phyloP scores from a whole-genome alignment of 2,888 invertebrate species.

The Arctia plantaginis region DNA sequence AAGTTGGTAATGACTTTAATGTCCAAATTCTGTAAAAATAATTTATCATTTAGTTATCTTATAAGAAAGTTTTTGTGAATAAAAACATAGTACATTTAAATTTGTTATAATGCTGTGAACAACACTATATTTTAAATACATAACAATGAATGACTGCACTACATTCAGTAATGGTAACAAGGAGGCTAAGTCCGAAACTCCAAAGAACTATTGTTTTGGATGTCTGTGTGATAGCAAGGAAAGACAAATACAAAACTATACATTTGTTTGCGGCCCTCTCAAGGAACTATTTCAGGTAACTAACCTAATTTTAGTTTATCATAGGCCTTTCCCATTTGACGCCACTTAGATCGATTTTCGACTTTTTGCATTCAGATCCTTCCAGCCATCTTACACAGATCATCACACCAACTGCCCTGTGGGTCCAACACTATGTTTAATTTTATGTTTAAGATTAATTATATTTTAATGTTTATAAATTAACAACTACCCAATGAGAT shows the following conservation, averaged over 20 bases:
- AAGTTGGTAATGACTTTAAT: background rate
- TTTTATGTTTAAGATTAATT: too few relatives aligned
- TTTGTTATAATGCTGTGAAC: background rate
- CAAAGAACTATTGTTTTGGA: slow-evolving; percentile 59
- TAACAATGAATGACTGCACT: slow-evolving; percentile 28
- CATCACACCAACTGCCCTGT: too few relatives aligned
- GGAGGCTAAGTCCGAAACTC: slow-evolving; percentile 20
- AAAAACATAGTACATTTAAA: background rate
- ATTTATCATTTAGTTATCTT: background rate
- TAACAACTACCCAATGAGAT: too few relatives aligned
- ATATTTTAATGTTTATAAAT: too few relatives aligned
- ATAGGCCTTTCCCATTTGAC: too few relatives aligned
- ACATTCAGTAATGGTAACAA: background rate
- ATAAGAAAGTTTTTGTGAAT: background rate
- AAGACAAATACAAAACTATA: slow-evolving; percentile 51
- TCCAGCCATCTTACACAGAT: too few relatives aligned
- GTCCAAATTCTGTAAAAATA: background rate
- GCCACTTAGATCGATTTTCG: too few relatives aligned
- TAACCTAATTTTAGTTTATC: background rate
- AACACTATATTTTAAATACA: background rate
- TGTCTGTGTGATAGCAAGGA: slow-evolving; percentile 63
- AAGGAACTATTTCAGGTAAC: slow-evolving; percentile 69
- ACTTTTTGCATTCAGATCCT: too few relatives aligned
- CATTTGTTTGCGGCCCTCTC: slow-evolving; percentile 59
- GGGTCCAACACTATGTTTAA: too few relatives aligned